Base-by-base conservation (phyloP, 2,888 invertebrate genomes). In the Diarsia mendica region DNA sequence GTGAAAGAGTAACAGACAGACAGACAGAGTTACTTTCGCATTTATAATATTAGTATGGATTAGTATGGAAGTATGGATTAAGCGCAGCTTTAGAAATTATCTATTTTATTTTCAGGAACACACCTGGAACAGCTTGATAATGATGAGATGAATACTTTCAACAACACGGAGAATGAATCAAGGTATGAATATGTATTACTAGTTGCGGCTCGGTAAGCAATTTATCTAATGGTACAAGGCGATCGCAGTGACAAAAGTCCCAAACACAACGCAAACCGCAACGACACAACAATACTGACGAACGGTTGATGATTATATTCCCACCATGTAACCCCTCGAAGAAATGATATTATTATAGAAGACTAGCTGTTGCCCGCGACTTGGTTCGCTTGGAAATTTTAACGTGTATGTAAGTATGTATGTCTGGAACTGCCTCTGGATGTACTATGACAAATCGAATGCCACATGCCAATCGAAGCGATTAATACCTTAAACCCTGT, bases 111-210 rank as follows among this genome's bases (percentile, higher is more conserved):
- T 87, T 51, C 87, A 95, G 95, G 93, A 81, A 84, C 89, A 68
- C 92, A 92, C 49, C 80, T 88, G 83, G 94, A 94, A 18, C 87
- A 88, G 20, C 64, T 79, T n/a, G 92, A 92, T 13, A 86, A 51
- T 53, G 90, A 92, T 9, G 90, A 93, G 18, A 44, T 83, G 49
- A 66, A 86, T 3, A 79, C 46, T 58, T 93, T 39, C 39, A 39
- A 90, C 79, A 90, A 87, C 65, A 84, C 87, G 72, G 92, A 93
- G 18, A 86, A 84, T 9, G 92, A 93, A 3, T 90, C 93, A 28
- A 92, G 92, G 95, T 94, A 89, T 83, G 61, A 49, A 60, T 67
- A 51, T 60, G 60, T 67, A 51, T 60, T 23, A 20, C 4, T 60
- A 11, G 39, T 11, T n/a, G 1, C 10, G 39, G 39, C n/a, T 58